phyloP scores from a whole-genome alignment of 2,113 vertebrate genomes.

The Picathartes gymnocephalus region DNA sequence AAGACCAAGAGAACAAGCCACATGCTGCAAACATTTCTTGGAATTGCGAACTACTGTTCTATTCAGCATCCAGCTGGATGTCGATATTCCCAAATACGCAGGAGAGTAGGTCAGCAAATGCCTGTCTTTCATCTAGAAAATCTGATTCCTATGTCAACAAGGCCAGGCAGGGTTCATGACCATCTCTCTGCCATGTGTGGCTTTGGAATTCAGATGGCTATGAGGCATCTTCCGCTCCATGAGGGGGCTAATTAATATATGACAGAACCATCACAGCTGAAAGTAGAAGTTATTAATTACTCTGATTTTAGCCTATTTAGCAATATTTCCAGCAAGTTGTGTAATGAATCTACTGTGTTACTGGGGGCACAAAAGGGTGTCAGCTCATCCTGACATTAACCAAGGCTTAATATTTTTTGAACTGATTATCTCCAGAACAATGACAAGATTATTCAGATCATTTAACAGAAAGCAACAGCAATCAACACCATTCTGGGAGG shows the following conservation, averaged over 20 bases:
- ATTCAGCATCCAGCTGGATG: constrained; percentile 24
- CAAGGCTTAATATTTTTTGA: background rate
- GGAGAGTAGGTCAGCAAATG: background rate
- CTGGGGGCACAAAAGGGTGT: background rate
- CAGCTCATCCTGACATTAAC: background rate
- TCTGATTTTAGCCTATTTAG: background rate
- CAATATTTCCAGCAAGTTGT: background rate
- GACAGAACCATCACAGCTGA: background rate
- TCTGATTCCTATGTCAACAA: constrained; percentile 5
- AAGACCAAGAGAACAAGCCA: background rate
- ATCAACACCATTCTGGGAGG: background rate
- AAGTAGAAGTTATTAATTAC: background rate
- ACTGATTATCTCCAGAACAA: background rate
- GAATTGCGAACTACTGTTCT: constrained; percentile 33
- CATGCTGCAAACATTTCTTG: constrained; percentile 6
- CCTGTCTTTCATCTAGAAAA: constrained; percentile 26
- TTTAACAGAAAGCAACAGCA: background rate
- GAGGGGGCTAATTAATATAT: background rate
- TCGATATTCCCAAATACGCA: background rate
- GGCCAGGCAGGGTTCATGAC: background rate
- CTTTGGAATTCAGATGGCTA: background rate
- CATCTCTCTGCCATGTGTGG: background rate
- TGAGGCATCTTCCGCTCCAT: background rate
- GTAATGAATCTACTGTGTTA: background rate
- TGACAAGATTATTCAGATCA: background rate